Conservation (phyloP, 2,888 invertebrate genomes). For the Lepidonotus clava region DNA sequence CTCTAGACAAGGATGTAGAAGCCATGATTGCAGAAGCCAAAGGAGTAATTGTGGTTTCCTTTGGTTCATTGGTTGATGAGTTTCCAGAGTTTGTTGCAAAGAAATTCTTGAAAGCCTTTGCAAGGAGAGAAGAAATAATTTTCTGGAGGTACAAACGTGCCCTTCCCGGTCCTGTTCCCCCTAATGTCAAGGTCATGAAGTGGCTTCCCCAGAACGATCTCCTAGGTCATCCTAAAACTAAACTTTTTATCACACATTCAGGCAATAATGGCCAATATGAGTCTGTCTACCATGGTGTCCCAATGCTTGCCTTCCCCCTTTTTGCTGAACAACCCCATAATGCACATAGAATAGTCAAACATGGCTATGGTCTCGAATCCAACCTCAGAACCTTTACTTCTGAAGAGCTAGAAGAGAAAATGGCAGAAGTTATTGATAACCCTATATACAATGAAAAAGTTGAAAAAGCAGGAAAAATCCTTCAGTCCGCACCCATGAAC, state of each 20-base stretch:
- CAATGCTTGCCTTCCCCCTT: conserved; percentile 44
- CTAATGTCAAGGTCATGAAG: conserved; percentile 43
- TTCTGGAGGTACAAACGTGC: conserved; percentile 3
- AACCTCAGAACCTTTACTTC: neutral
- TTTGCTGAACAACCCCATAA: conserved; percentile 51
- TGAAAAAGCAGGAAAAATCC: conserved; percentile 23
- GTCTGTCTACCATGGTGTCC: conserved; percentile 56
- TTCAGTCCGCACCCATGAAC: neutral
- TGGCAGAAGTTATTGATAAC: neutral
- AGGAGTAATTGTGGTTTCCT: neutral
- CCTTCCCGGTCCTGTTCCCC: neutral
- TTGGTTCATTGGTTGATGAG: conserved; percentile 22
- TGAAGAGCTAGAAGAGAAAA: conserved; percentile 3
- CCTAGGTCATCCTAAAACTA: conserved; percentile 41
- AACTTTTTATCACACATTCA: conserved; percentile 47
- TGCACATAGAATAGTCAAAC: conserved; percentile 13
- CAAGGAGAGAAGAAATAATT: neutral
- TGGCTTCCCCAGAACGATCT: conserved; percentile 55
- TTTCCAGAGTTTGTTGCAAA: neutral
- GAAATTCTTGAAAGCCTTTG: conserved; percentile 31
- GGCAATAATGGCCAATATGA: conserved; percentile 53
- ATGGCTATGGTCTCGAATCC: conserved; percentile 39
- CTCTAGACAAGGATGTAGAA: neutral
- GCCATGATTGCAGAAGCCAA: neutral
- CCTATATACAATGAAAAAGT: neutral